Conservation (phyloP, 2,888 invertebrate species). For the Sicus ferrugineus region DNA sequence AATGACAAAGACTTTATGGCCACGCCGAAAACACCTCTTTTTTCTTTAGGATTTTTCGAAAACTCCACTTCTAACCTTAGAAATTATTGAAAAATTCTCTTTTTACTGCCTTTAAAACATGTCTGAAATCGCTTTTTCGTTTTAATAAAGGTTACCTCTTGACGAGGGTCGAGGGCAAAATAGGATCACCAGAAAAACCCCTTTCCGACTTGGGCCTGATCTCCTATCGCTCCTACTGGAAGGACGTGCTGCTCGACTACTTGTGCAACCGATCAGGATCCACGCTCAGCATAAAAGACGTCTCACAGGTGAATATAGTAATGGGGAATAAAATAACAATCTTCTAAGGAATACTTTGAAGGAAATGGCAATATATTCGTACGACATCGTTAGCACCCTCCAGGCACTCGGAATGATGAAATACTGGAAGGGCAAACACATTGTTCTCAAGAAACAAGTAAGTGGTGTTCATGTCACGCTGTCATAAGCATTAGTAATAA, state of each 20-base stretch:
- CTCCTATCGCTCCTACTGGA: constrained; percentile 99
- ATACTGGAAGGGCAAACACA: constrained; percentile 99
- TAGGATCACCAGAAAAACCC: constrained; percentile 99
- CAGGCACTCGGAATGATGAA: constrained; percentile 97
- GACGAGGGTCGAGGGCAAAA: constrained; percentile 94
- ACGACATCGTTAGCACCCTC: constrained; percentile 96
- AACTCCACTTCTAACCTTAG: too few species aligned
- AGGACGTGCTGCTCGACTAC: constrained; percentile 91
- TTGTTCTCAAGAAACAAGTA: constrained; percentile 92
- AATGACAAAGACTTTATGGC: constrained; percentile 5
- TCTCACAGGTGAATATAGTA: constrained; percentile 66
- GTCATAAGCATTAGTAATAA: too few species aligned
- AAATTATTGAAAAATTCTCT: too few species aligned
- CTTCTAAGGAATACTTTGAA: constrained; percentile 56
- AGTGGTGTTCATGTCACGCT: constrained; percentile 40
- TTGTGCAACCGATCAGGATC: constrained; percentile 89
- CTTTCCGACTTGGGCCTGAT: constrained; percentile 96
- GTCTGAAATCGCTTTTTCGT: constrained; percentile 34
- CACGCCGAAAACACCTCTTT: not conserved
- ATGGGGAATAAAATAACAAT: too few species aligned
- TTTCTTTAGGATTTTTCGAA: not conserved
- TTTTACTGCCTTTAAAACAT: constrained; percentile 1
- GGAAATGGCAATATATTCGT: constrained; percentile 95
- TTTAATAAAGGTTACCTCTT: constrained; percentile 84
- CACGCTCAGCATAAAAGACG: constrained; percentile 89